Base-by-base conservation (phyloP, 2,113 vertebrate species). In the Brachyistius frenatus region DNA sequence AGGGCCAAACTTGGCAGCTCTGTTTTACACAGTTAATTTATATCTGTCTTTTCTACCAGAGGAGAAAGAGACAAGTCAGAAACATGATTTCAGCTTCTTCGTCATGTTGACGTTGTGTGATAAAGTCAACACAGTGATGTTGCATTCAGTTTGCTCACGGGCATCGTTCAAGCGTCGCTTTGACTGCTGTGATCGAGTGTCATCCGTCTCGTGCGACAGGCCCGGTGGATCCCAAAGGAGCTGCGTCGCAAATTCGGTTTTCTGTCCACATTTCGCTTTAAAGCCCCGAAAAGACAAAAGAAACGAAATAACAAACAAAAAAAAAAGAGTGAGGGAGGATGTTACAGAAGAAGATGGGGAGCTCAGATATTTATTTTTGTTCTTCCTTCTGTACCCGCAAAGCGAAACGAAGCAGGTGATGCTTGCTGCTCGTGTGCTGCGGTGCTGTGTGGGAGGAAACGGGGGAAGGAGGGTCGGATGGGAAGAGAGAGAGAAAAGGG, bases 381-480 rank as follows among this genome's bases (percentile, higher is more conserved):
- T 5, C 16, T 23, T 66, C 49, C 49, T 62, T 46, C 0, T 8
- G 7, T 55, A 67, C 56, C 47, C 67, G 70, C 30, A 16, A n/a
- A 49, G 50, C 0, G 2, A 36, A 65, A 13, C 16, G 5, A 46
- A 8, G 35, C n/a, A 7, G 63, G 31, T 53, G 80, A 57, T 31
- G 0, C 31, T 16, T 14, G 6, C 53, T 54, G 36, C 5, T 35
- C 15, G 1, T 49, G 72, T 47, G 53, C 36, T 6, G 33, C 14
- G 30, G 54, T n/a, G 57, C 23, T 53, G 63, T 64, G 79, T 53
- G 52, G 78, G 57, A 52, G 71, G 37, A 30, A 50, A 50, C 10
- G n/a, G 57, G 33, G 37, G n/a, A 7, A 15, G 9, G 9, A 31
- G 39, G 39, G 4, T 7, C 5, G 39, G 49, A 41, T 50, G 41